phyloP scores from a whole-genome alignment of 2,888 invertebrate species.

The Aspidiotus rigidus region DNA sequence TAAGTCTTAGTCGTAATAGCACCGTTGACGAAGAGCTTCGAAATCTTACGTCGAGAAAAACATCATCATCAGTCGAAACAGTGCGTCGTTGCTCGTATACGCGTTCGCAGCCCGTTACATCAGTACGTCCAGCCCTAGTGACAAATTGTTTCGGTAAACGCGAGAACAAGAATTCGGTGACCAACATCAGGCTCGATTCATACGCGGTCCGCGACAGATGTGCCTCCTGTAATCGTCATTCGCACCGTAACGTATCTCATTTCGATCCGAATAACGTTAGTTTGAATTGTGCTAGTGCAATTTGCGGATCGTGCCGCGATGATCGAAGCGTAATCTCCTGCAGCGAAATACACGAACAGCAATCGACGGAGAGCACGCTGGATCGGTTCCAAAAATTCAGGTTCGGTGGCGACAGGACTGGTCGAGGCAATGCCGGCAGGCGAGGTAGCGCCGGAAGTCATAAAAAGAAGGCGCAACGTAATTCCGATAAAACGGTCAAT shows the following conservation, averaged over 20 bases:
- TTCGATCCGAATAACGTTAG: conserved; percentile 15
- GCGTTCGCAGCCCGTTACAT: conserved; percentile 19
- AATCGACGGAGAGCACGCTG: conserved; percentile 46
- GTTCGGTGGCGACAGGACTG: conserved; percentile 49
- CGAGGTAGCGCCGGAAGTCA: conserved; percentile 34
- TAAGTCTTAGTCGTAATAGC: conserved; percentile 29
- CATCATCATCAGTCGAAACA: conserved; percentile 18
- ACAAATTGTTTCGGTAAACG: conserved; percentile 13
- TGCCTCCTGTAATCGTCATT: conserved; percentile 4
- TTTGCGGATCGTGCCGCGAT: conserved; percentile 14
- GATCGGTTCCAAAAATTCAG: conserved; percentile 72
- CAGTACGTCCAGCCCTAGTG: conserved; percentile 13
- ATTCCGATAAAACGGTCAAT: conserved; percentile 50
- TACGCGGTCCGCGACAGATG: conserved; percentile 14
- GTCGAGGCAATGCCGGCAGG: conserved; percentile 40
- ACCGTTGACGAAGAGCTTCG: conserved; percentile 19
- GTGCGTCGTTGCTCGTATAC: conserved; percentile 24
- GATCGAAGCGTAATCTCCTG: conserved; percentile 39
- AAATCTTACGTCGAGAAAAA: conserved; percentile 25
- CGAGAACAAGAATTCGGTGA: neutral
- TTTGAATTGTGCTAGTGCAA: conserved; percentile 9
- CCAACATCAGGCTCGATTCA: neutral
- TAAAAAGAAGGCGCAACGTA: conserved; percentile 38
- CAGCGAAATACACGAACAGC: conserved; percentile 45
- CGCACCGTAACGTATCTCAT: conserved; percentile 8